Conservation (phyloP, 2,888 invertebrate genomes). For the Phaedon cochleariae region DNA sequence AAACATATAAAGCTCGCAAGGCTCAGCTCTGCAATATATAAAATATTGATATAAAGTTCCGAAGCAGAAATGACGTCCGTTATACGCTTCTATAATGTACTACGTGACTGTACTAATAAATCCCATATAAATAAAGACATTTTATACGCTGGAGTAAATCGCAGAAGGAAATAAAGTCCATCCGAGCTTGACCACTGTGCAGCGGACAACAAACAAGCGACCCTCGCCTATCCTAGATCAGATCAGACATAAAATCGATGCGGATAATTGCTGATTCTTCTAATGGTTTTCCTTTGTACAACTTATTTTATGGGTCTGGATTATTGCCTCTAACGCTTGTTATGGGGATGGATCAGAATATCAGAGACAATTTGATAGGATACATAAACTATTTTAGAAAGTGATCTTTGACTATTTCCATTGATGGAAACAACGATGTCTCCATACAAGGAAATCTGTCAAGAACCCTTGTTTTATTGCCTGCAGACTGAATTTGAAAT, state of each 20-base stretch:
- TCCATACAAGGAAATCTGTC: too few species aligned
- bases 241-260: conserved; percentile 57
- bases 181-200: conserved; percentile 37
- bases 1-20: not conserved
- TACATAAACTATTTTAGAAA: too few species aligned
- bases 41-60: not conserved
- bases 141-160: conserved; percentile 38
- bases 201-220: conserved; percentile 33
- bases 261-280: conserved; percentile 59
- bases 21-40: not conserved
- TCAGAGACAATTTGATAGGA: not conserved
- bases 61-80: not conserved
- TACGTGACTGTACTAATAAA: not conserved
- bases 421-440: too few species aligned
- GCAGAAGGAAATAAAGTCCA: conserved; percentile 41
- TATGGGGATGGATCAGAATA: too few species aligned
- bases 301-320: conserved; percentile 49
- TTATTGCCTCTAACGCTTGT: conserved; percentile 45
- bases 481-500: too few species aligned
- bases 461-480: too few species aligned
- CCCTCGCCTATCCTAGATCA: conserved; percentile 46
- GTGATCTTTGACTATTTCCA: too few species aligned
- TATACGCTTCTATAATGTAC: not conserved
- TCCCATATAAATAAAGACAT: conserved; percentile 24
- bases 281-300: conserved; percentile 54